These are phyloP conservation scores for Speoplatyrhinus poulsoni DNA, from an alignment of 2,113 vertebrate species.

Conservation along the genomic window DNA sequence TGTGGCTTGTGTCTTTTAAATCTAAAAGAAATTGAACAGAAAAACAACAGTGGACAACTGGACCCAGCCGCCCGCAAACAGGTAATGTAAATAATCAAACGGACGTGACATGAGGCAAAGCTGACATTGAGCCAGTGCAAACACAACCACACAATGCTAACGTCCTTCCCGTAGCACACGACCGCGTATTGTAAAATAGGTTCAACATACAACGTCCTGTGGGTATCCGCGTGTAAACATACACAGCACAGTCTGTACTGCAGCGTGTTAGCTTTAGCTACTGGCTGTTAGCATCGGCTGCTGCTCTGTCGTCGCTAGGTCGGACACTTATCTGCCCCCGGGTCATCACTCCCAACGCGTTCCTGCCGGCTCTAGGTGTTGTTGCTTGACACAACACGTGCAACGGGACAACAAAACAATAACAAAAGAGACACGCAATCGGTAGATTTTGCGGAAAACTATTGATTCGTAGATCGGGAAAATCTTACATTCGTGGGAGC, in stretches of 20 bases:
- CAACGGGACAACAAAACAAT: conserved; percentile 71
- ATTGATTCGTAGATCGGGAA: background rate
- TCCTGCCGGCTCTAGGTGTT: conserved; percentile 12
- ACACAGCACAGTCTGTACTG: background rate
- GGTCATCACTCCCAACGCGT: no score
- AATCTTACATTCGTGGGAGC: conserved; percentile 89
- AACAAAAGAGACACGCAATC: conserved; percentile 40
- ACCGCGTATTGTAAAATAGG: background rate
- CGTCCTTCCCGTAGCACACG: background rate
- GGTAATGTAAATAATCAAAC: conserved; percentile 22
- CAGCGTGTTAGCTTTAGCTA: background rate
- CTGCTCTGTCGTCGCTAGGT: conserved; percentile 1
- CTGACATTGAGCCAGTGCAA: conserved; percentile 22
- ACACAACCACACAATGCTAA: conserved; percentile 1
- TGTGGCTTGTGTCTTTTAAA: background rate
- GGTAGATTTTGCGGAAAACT: conserved; percentile 43
- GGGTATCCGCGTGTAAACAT: background rate
- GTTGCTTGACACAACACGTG: conserved; percentile 72
- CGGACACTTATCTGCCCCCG: no score
- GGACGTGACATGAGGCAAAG: conserved; percentile 15
- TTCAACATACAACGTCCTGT: background rate
- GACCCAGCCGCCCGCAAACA: background rate
- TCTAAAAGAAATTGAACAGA: background rate
- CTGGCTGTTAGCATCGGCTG: background rate
- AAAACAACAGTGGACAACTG: background rate